Evolutionary conservation across 2,797 vertebrate species (phyloP).

Genomic region (Macroramphosus scolopax): DNA sequence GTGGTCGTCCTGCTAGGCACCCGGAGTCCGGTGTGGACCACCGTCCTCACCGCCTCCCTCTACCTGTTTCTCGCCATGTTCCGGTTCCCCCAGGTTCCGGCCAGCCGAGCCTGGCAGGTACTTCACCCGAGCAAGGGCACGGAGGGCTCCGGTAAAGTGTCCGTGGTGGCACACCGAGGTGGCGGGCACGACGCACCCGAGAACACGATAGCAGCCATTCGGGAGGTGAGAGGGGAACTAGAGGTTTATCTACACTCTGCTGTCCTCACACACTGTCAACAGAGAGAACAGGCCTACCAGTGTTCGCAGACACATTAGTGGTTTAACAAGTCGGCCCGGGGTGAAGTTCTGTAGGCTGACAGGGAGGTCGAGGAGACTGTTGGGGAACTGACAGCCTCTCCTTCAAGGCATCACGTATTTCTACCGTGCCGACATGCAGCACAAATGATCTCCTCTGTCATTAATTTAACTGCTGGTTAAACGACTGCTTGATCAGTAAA

Average conservation of each 20-base stretch:
- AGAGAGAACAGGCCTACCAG: too few relatives aligned
- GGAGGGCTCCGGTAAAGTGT: constrained; percentile 45
- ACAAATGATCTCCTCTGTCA: too few relatives aligned
- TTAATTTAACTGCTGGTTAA: too few relatives aligned
- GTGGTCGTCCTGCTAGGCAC: constrained; percentile 72
- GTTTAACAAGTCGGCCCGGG: too few relatives aligned
- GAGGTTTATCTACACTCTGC: neutral
- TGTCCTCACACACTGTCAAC: too few relatives aligned
- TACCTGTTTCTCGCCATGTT: constrained; percentile 80
- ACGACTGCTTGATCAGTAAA: too few relatives aligned
- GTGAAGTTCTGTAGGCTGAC: too few relatives aligned
- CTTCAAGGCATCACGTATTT: too few relatives aligned
- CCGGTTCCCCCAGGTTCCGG: constrained; percentile 81
- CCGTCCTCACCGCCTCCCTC: constrained; percentile 74
- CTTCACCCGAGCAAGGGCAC: constrained; percentile 72
- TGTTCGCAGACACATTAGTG: too few relatives aligned
- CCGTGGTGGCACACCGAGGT: constrained; percentile 87
- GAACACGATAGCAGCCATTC: constrained; percentile 91
- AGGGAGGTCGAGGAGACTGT: too few relatives aligned
- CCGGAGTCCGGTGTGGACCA: constrained; percentile 81
- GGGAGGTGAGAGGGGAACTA: constrained; percentile 75
- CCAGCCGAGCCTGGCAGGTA: constrained; percentile 75
- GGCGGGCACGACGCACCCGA: constrained; percentile 93
- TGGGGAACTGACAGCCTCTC: too few relatives aligned
- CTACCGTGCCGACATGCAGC: too few relatives aligned